Percentiles rank a stretch among this genome's conserved stretches.
Evolutionary conservation across 2,888 invertebrate genomes (phyloP).

Genomic region (Incurvaria masculella): DNA sequence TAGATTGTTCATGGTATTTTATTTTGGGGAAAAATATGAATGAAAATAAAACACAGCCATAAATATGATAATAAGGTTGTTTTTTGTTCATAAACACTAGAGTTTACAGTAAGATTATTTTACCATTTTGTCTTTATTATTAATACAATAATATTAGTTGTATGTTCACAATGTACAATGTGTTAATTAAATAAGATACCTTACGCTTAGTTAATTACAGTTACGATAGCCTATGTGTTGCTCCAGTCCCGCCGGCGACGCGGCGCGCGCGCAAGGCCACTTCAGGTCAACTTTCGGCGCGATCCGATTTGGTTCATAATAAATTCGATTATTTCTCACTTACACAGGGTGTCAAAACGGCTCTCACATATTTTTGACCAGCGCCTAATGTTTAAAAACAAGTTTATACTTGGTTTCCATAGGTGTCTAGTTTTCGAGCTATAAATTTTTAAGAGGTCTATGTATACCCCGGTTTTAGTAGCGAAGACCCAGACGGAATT

Average conservation of each 20-base stretch:
- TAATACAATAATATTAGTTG: slow-evolving; percentile 43
- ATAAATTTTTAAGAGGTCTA: no score
- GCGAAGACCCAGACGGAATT: no score
- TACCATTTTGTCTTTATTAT: slow-evolving; percentile 39
- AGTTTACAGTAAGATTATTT: slow-evolving; percentile 55
- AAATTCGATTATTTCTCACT: not conserved
- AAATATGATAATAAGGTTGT: slow-evolving; percentile 56
- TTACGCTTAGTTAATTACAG: not conserved
- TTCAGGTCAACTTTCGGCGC: slow-evolving; percentile 20
- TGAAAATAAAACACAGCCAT: slow-evolving; percentile 37
- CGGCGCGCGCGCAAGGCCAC: slow-evolving; percentile 47
- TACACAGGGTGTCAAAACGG: no score
- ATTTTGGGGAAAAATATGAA: not conserved
- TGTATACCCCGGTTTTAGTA: no score
- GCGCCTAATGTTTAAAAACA: no score
- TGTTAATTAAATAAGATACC: slow-evolving; percentile 20
- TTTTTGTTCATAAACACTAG: slow-evolving; percentile 54
- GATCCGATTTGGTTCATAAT: not conserved
- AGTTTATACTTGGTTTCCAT: no score
- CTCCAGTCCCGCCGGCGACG: slow-evolving; percentile 44
- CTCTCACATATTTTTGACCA: no score
- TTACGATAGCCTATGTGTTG: slow-evolving; percentile 12
- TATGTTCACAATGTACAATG: slow-evolving; percentile 57
- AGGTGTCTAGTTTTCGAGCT: no score
- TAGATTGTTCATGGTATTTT: no score